Evolutionary conservation across 2,797 vertebrate species (phyloP).

Genomic region (Etheostoma perlongum): DNA sequence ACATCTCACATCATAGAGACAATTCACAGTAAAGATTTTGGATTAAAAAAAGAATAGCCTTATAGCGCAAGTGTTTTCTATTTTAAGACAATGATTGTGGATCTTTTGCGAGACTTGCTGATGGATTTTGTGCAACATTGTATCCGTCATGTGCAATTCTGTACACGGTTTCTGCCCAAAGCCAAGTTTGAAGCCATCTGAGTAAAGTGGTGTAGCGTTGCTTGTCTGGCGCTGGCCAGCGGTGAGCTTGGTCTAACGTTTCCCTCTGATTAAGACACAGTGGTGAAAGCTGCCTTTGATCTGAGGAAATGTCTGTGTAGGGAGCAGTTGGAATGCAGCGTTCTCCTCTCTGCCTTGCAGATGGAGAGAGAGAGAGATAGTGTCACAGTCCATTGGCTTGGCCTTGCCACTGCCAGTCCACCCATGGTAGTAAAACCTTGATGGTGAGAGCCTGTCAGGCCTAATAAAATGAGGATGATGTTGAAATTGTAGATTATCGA

Average conservation of each 20-base stretch:
- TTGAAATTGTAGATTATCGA: constrained; percentile 11
- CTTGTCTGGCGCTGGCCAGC: constrained; percentile 64
- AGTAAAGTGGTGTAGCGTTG: constrained; percentile 52
- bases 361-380: constrained; percentile 74
- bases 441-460: constrained; percentile 10
- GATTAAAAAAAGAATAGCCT: constrained; percentile 42
- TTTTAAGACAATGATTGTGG: constrained; percentile 27
- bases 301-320: constrained; percentile 83
- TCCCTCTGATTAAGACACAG: constrained; percentile 82
- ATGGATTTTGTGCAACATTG: constrained; percentile 43
- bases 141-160: constrained; percentile 45
- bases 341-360: constrained; percentile 71
- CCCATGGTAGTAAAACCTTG: constrained; percentile 9
- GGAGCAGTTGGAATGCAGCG: constrained; percentile 81
- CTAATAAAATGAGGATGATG: constrained; percentile 34
- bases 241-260: constrained; percentile 69
- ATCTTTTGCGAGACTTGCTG: constrained; percentile 33
- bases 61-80: constrained; percentile 14
- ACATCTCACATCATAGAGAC: constrained; percentile 39
- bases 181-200: constrained; percentile 49
- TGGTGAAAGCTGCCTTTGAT: constrained; percentile 85
- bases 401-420: constrained; percentile 54
- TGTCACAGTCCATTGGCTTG: constrained; percentile 72
- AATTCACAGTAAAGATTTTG: constrained; percentile 34
- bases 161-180: constrained; percentile 41